Evolutionary conservation across 2,797 vertebrate genomes (phyloP).

Genomic region (Galago senegalensis): DNA sequence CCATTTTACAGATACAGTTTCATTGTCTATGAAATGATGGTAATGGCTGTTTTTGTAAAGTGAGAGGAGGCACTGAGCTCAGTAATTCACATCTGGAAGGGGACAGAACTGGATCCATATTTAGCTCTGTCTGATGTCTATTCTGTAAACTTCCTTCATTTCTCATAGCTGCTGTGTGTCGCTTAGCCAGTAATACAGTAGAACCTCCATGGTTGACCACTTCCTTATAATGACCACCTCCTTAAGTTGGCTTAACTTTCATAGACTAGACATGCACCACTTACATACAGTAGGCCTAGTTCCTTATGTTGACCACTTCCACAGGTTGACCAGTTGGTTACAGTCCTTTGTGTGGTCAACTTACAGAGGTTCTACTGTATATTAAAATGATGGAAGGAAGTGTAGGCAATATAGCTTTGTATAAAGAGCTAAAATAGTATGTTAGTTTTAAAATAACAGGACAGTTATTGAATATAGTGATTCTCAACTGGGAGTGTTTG

Average conservation of each 20-base stretch:
- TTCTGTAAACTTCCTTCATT: not conserved
- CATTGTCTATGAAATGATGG: too few species aligned
- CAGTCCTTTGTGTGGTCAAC: too few species aligned
- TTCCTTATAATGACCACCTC: too few species aligned
- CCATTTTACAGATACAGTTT: not conserved
- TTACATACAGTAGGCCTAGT: too few species aligned
- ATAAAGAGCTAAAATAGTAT: slow-evolving; percentile 7
- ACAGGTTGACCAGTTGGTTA: too few species aligned
- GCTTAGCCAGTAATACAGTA: not conserved
- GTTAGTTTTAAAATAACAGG: not conserved
- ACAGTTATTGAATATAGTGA: not conserved
- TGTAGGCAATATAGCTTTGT: not conserved
- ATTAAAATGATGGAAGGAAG: not conserved
- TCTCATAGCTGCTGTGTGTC: not conserved
- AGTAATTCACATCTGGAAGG: not conserved
- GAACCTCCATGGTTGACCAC: too few species aligned
- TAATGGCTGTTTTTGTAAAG: too few species aligned
- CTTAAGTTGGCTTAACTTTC: too few species aligned
- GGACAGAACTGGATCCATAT: not conserved
- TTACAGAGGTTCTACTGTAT: not conserved
- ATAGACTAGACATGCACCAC: too few species aligned
- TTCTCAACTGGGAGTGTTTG: not conserved
- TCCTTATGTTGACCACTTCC: too few species aligned
- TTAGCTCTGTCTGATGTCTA: not conserved
- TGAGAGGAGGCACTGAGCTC: not conserved